Evolutionary conservation across 1,140 invertebrate species (phyloP).

Genomic region (Apocrypta bakeri): DNA sequence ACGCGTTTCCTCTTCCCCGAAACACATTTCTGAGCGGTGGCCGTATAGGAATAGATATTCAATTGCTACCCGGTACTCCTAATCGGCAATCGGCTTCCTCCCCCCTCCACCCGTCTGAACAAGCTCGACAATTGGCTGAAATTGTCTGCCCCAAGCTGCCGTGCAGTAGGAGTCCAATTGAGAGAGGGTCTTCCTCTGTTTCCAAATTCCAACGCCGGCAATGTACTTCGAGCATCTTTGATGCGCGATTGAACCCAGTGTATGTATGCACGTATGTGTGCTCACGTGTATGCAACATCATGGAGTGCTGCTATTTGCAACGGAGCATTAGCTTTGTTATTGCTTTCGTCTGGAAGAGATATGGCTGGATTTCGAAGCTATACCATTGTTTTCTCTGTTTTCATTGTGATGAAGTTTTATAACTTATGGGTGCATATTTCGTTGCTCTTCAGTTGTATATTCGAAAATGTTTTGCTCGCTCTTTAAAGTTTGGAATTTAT

Average conservation of each 20-base stretch:
- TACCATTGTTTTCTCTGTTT: not conserved
- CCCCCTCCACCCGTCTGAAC: not conserved
- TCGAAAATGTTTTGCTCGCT: too few species aligned
- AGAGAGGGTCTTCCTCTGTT: not conserved
- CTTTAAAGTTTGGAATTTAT: too few species aligned
- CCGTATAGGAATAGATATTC: not conserved
- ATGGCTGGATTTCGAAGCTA: not conserved
- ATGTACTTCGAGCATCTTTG: not conserved
- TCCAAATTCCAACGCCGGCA: not conserved
- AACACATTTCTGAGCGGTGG: not conserved
- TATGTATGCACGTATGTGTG: too few species aligned
- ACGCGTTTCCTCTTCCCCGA: not conserved
- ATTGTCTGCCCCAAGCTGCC: not conserved
- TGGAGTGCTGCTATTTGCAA: not conserved
- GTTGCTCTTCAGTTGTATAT: too few species aligned
- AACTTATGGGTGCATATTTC: not conserved
- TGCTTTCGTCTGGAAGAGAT: too few species aligned
- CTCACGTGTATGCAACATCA: too few species aligned
- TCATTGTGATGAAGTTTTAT: not conserved
- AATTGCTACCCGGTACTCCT: not conserved
- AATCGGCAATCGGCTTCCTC: not conserved
- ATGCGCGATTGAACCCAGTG: not conserved
- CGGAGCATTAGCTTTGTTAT: not conserved
- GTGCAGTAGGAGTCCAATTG: not conserved
- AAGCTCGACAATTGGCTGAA: constrained; percentile 2